Conservation (phyloP, 2,888 invertebrate species). For the Ophion obscuratus region DNA sequence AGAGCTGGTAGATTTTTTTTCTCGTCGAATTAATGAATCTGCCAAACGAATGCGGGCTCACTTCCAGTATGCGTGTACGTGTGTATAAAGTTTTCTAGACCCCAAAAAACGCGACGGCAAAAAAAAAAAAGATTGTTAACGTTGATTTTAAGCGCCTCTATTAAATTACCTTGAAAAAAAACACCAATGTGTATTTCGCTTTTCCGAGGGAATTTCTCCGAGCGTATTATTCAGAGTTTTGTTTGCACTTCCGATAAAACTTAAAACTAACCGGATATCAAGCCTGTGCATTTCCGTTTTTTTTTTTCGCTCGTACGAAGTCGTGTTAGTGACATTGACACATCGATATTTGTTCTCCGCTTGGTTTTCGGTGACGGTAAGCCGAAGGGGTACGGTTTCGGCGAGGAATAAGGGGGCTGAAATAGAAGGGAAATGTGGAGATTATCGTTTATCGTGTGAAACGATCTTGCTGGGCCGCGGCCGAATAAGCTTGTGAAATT, state of each 20-base stretch:
- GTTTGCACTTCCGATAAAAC: slow-evolving; percentile 21
- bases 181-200: slow-evolving; percentile 5
- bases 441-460: slow-evolving; percentile 64
- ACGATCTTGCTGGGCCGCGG: slow-evolving; percentile 53
- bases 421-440: slow-evolving; percentile 44
- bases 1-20: slow-evolving; percentile 55
- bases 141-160: slow-evolving; percentile 45
- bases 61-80: slow-evolving; percentile 57
- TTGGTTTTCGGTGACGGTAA: background rate
- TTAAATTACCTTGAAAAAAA: slow-evolving; percentile 40
- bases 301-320: slow-evolving; percentile 12
- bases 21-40: slow-evolving; percentile 78
- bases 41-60: slow-evolving; percentile 64
- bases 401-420: background rate
- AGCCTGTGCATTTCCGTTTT: background rate
- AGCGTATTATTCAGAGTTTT: slow-evolving; percentile 14
- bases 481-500: slow-evolving; percentile 59
- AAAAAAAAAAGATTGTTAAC: slow-evolving; percentile 74
- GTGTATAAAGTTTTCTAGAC: slow-evolving; percentile 61
- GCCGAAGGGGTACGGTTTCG: slow-evolving; percentile 1
- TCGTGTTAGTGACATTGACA: slow-evolving; percentile 42
- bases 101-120: slow-evolving; percentile 48
- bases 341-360: slow-evolving; percentile 52
- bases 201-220: slow-evolving; percentile 2
- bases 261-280: slow-evolving; percentile 20